Evolutionary conservation across 2,113 vertebrate genomes (phyloP), one percentile per base, ranked within the genome.

Genomic region (Psittacula cyanocephala): DNA sequence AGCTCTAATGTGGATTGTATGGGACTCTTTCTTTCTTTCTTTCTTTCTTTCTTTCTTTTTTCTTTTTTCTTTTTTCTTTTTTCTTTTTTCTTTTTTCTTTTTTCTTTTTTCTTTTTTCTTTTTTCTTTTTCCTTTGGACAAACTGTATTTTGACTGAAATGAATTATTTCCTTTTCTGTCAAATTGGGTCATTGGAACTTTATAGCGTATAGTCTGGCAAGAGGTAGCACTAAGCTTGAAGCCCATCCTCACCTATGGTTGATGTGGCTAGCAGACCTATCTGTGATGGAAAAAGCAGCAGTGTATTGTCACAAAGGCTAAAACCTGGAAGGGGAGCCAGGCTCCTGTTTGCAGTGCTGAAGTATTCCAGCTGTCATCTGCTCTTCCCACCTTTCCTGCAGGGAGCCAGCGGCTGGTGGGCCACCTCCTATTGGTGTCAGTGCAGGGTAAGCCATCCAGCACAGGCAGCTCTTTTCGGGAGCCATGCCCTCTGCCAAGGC

Each of bases 381-480:
- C 52, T 81, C 64, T 93, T 81, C 83, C 59, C 57, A 72, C 62
- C 85, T 71, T 85, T 68, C 19, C 64, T 39, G 81, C 6, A 10
- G 46, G 63, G 65, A 89, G 50, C 67, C 75, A 33, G 75, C 3
- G 6, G 72, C 86, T 69, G 57, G 84, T 91, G 74, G 84, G 81
- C 5, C 29, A 80, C 14, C 72, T 87, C 24, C 74, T 69, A 43
- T 64, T 5, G 25, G 59, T 95, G 75, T 85, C 81, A 2, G 3
- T 0, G 1, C 0, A 2, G 60, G 87, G 65, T 67, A 41, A 79
- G 59, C 35, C 2, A 41, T 82, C 57, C 37, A 14, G 50, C 8
- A 6, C 79, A n/a, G 82, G 84, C 55, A 4, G 79, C 86, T 93
- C 46, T 76, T 87, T 95, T 89, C 84, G 2, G 22, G 81, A 94